phyloP scores from a whole-genome alignment of 1,140 invertebrate genomes.

The Diorhabda elongata region DNA sequence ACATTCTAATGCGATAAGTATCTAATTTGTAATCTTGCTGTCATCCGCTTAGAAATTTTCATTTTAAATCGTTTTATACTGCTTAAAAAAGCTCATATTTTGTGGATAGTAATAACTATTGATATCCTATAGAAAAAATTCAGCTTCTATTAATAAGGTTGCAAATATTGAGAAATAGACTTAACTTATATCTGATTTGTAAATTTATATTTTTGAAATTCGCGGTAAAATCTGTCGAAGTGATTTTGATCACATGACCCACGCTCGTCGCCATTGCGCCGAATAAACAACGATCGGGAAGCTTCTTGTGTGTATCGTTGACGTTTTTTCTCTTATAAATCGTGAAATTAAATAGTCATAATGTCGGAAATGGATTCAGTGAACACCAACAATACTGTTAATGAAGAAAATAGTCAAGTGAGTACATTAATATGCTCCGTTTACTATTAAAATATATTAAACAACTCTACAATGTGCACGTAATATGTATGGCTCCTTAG shows the following conservation, averaged over 20 bases:
- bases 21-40: no score
- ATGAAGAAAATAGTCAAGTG: constrained; percentile 45
- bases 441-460: constrained; percentile 26
- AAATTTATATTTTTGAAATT: constrained; percentile 22
- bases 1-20: no score
- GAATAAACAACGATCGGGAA: constrained; percentile 48
- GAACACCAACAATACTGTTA: constrained; percentile 42
- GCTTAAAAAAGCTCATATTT: no score
- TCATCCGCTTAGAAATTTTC: no score
- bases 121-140: no score
- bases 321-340: constrained; percentile 27
- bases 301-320: constrained; percentile 36
- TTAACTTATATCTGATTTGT: no score
- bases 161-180: no score
- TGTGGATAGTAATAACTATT: no score
- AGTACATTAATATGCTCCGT: constrained; percentile 27
- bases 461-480: constrained; percentile 43
- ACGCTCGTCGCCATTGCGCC: constrained; percentile 48
- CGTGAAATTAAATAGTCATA: constrained; percentile 36
- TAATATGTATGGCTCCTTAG: constrained; percentile 39
- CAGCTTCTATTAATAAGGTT: no score
- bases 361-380: constrained; percentile 47
- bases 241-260: constrained; percentile 44
- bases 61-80: no score
- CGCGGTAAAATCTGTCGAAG: constrained; percentile 28